Percentiles rank a stretch among this genome's conserved stretches.
phyloP scores from a whole-genome alignment of 2,888 invertebrate genomes.

The Augiades crinisus region DNA sequence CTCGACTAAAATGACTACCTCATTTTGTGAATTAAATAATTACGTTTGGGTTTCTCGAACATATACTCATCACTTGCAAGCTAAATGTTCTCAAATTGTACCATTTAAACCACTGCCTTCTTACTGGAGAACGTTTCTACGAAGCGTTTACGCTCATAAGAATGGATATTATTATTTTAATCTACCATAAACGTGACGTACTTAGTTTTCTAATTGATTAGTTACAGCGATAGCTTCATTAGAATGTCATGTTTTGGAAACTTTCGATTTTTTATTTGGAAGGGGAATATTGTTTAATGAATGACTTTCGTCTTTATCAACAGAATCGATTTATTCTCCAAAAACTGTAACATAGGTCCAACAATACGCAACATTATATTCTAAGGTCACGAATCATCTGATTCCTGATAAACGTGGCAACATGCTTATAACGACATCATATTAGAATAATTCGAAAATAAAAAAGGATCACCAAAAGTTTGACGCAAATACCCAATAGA shows the following conservation, averaged over 20 bases:
- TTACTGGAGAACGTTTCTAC: not conserved
- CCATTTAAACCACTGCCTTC: not conserved
- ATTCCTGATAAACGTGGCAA: no score
- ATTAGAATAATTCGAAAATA: not conserved
- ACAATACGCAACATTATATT: no score
- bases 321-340: no score
- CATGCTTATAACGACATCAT: no score
- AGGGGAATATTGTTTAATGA: not conserved
- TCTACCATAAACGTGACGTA: not conserved
- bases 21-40: no score
- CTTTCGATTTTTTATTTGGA: no score
- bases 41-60: not conserved
- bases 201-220: not conserved
- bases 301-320: no score
- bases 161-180: slow-evolving; percentile 1
- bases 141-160: not conserved
- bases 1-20: no score
- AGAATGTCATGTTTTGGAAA: not conserved
- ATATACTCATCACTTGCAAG: not conserved
- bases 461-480: not conserved
- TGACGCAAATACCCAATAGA: slow-evolving; percentile 1
- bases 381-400: no score
- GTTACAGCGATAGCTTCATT: not conserved
- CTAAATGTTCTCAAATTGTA: not conserved
- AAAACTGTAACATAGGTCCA: no score